Conservation (phyloP, 2,888 invertebrate genomes). For the Diaphora mendica region DNA sequence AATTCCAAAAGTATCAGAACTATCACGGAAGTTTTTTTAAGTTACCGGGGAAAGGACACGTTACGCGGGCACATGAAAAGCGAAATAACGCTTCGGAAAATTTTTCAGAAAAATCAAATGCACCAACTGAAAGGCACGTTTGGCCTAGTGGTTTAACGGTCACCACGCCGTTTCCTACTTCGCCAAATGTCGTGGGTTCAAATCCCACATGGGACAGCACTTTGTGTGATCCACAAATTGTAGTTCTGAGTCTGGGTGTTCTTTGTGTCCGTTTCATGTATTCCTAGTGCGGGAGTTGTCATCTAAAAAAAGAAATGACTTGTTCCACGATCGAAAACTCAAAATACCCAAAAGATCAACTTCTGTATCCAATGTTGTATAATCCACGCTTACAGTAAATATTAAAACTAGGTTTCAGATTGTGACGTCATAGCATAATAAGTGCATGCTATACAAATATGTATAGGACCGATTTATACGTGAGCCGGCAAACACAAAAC, state of each 20-base stretch:
- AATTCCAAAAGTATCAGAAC: background rate
- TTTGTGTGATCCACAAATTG: too few relatives aligned
- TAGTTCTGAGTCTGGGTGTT: too few relatives aligned
- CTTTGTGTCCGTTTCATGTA: too few relatives aligned
- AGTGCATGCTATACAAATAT: constrained; percentile 15
- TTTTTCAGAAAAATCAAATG: too few relatives aligned
- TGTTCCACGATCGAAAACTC: background rate
- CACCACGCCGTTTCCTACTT: too few relatives aligned
- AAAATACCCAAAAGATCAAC: background rate
- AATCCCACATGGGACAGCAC: too few relatives aligned
- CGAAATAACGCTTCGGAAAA: background rate
- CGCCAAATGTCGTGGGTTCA: too few relatives aligned
- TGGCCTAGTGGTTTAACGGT: too few relatives aligned
- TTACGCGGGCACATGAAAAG: background rate
- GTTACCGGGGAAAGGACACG: background rate
- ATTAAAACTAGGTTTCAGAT: background rate
- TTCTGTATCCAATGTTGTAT: background rate
- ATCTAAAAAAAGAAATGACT: too few relatives aligned
- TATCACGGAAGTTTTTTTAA: background rate
- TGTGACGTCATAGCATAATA: constrained; percentile 2
- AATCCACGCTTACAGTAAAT: background rate
- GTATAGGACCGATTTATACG: constrained; percentile 3
- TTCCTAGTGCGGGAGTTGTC: too few relatives aligned
- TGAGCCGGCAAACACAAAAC: constrained; percentile 45
- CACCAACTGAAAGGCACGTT: too few relatives aligned